phyloP scores from a whole-genome alignment of 2,113 vertebrate species.

The Lophius piscatorius region DNA sequence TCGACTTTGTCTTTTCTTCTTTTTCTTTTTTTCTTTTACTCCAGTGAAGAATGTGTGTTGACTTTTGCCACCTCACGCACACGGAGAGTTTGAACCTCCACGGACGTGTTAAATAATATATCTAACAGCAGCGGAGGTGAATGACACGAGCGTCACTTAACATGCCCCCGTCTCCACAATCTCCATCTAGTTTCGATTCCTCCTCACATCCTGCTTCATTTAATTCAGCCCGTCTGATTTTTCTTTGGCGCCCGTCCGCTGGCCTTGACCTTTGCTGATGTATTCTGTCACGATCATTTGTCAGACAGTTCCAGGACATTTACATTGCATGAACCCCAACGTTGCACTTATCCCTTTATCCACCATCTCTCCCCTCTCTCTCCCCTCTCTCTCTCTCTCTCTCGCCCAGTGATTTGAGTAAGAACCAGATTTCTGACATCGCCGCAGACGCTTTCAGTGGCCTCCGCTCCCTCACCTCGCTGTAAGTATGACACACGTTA shows the following conservation, averaged over 20 bases:
- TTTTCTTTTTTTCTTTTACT: too few species aligned
- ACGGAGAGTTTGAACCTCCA: too few species aligned
- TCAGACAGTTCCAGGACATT: constrained; percentile 62
- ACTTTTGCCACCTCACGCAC: too few species aligned
- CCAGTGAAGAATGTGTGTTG: too few species aligned
- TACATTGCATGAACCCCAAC: constrained; percentile 38
- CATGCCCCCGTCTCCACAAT: constrained; percentile 21
- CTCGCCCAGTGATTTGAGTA: constrained; percentile 97
- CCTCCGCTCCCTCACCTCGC: constrained; percentile 93
- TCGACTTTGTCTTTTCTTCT: too few species aligned
- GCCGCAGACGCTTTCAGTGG: constrained; percentile 95
- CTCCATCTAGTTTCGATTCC: background rate
- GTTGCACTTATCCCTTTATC: constrained; percentile 24
- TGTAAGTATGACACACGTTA: constrained; percentile 86
- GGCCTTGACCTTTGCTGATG: constrained; percentile 66
- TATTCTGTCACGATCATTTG: constrained; percentile 55
- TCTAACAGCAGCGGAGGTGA: constrained; percentile 42
- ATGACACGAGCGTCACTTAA: constrained; percentile 55
- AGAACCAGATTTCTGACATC: constrained; percentile 98
- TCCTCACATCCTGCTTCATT: constrained; percentile 36
- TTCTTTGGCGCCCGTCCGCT: constrained; percentile 19
- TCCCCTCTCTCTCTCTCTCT: constrained; percentile 12
- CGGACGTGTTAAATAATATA: constrained; percentile 58
- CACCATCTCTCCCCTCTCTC: constrained; percentile 1
- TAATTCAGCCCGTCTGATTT: constrained; percentile 19